These are phyloP conservation scores for Bettongia penicillata DNA, from an alignment of 2,113 vertebrate species.

Conservation along the genomic window DNA sequence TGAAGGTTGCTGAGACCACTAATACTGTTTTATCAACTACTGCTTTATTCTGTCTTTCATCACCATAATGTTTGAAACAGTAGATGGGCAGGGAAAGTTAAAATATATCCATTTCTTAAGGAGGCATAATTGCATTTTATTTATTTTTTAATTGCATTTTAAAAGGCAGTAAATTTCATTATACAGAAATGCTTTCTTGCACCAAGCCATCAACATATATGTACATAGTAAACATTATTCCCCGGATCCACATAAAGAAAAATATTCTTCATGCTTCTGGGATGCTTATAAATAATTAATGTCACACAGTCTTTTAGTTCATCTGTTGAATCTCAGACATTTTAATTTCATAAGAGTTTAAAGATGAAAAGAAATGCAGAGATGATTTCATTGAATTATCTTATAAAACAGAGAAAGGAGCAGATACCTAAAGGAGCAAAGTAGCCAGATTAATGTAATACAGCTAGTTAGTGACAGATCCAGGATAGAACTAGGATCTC, in stretches of 20 bases:
- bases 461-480: not conserved
- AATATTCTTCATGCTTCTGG: conserved; percentile 3
- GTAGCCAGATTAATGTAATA: not conserved
- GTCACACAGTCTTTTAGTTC: conserved; percentile 3
- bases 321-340: conserved; percentile 11
- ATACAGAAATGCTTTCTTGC: conserved; percentile 26
- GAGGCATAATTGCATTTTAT: not conserved
- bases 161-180: conserved; percentile 36
- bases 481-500: conserved; percentile 7
- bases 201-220: conserved; percentile 8
- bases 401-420: not conserved
- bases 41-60: no score
- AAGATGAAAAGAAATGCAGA: not conserved
- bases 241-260: not conserved
- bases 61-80: no score
- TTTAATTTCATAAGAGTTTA: conserved; percentile 2
- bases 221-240: not conserved
- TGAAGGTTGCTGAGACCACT: no score
- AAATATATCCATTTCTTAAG: not conserved
- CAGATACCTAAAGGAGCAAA: conserved; percentile 27
- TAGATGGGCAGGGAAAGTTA: no score
- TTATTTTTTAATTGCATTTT: not conserved
- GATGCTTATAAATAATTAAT: not conserved
- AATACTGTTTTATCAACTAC: no score
- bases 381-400: not conserved